Evolutionary conservation across 2,888 invertebrate species (phyloP), one percentile per base, ranked within the genome.

Genomic region (Drosophila histrio): DNA sequence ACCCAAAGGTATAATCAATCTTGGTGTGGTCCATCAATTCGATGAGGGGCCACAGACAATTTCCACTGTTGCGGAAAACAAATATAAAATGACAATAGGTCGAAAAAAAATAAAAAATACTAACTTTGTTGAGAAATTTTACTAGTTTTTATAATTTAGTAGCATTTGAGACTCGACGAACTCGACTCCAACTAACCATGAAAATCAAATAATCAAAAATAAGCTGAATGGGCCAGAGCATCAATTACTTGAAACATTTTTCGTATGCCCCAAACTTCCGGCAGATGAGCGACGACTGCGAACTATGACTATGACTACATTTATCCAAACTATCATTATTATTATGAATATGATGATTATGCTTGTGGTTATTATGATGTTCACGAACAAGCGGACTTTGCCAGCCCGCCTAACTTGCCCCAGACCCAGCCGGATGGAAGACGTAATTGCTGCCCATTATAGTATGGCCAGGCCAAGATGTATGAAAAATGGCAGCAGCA

Each of bases 101-200:
- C 15, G 17, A 19, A 26, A 17, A 22, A 2, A 15, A 30, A n/a
- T 34, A 26, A 26, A 19, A 28, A 50, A 2, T 0, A 11, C 26
- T 24, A 26, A 13, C 11, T 21, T 34, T 47, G 28, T 30, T 52
- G 39, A 30, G 52, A 52, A 52, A 52, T 21, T 30, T 32, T 21
- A 32, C 21, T 47, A 1, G 9, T 52, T 19, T 13, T 19, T 47
- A 2, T 24, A n/a, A 5, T 5, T 28, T 28, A 13, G 11, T 43
- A 13, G 11, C 32, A 30, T 8, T 24, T 15, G 17, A 21, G 4
- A 17, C 15, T 26, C 13, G 24, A 15, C 19, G 19, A 17, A 30
- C n/a, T n/a, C n/a, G n/a, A 26, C 30, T 22, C 59, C 52, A 85
- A 72, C 83, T 75, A 75, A 64, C 79, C 86, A 82, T 82, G 86